phyloP scores from a whole-genome alignment of 2,888 invertebrate genomes.

The Sicus ferrugineus region DNA sequence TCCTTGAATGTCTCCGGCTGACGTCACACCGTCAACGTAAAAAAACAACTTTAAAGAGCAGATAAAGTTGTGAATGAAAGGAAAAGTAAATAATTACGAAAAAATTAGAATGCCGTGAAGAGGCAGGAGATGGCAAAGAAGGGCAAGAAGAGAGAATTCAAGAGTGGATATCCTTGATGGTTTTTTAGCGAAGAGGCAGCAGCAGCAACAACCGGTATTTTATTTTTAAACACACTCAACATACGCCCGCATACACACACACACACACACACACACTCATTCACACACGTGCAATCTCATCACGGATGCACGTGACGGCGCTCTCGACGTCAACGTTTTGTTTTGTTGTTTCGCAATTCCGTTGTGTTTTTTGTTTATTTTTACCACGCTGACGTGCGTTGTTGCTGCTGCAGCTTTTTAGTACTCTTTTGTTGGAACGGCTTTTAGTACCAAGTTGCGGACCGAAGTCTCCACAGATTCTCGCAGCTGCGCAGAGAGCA shows the following conservation, averaged over 20 bases:
- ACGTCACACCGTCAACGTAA: constrained; percentile 10
- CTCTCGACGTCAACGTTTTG: constrained; percentile 51
- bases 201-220: constrained; percentile 48
- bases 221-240: constrained; percentile 46
- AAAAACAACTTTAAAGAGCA: neutral
- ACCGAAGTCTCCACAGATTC: constrained; percentile 41
- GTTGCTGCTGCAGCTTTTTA: constrained; percentile 10
- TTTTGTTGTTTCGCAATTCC: constrained; percentile 37
- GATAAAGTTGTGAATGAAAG: no score
- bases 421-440: constrained; percentile 21
- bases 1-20: neutral
- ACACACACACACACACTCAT: constrained; percentile 29
- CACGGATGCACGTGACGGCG: constrained; percentile 1
- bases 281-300: neutral
- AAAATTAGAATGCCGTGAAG: neutral
- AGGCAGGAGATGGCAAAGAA: neutral
- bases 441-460: neutral
- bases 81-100: constrained; percentile 4
- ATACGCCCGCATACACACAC: constrained; percentile 43
- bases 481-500: constrained; percentile 19
- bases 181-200: constrained; percentile 6
- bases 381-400: constrained; percentile 38
- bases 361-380: neutral
- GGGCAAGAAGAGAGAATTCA: neutral
- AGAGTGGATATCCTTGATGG: constrained; percentile 19